Evolutionary conservation across 2,797 vertebrate species (phyloP), one percentile per base, ranked within the genome.

Genomic region (Heteromormyrus szaboi): DNA sequence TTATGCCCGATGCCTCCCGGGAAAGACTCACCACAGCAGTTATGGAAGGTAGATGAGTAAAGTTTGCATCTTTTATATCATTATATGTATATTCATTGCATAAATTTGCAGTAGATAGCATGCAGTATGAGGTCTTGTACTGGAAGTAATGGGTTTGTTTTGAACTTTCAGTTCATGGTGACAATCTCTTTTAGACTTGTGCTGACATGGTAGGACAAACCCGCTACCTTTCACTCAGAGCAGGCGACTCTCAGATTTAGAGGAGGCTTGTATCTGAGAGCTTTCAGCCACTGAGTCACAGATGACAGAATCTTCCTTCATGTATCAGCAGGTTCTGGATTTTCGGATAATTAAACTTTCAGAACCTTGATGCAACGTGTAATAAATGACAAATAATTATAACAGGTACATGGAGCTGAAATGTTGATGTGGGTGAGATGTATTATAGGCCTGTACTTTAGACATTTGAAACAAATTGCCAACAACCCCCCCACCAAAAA

Each of bases 381-480:
- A 88, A 59, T 54, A 88, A 84, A 62, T 29, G 54, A 33, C 88
- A 62, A 84, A 85, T 62, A 62, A 54, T 84, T 59, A 84, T 44
- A 62, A 44, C 37, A 41, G 33, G 76, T 84, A n/a, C 79, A 65
- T 56, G 19, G n/a, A 44, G 76, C 76, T 37, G 48, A 37, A 25
- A 81, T 84, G 37, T 83, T 22, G 37, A 59, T 76, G 51, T 44
- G 37, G 56, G 17, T 59, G 33, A 59, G 17, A 59, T 62, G 19
- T 11, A 22, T 86, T 59, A 48, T 19, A 29, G 84, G 50, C 50
- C 25, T 51, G 5, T 48, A 29, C 41, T 46, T 85, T 1, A 29
- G 9, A 85, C n/a, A 14, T 53, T 85, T 53, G 17, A 46, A 46
- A 81, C 17, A 81, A 81, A 44, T 79, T 79, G 17, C 17, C 72